Evolutionary conservation across 2,113 vertebrate genomes (phyloP).

Genomic region (Vanacampus margaritifer): DNA sequence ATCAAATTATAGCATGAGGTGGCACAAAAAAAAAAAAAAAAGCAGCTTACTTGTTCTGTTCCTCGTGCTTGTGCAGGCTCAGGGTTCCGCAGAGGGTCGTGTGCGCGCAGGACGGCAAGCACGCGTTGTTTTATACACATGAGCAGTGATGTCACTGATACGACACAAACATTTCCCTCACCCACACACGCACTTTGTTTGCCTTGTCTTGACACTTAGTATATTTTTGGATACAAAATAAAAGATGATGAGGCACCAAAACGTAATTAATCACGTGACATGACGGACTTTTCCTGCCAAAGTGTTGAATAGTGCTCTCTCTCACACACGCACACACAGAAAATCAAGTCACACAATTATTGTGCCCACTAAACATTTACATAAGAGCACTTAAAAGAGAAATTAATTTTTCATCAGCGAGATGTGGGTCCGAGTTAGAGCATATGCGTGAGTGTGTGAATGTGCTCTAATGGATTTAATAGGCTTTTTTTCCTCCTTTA

Average conservation of each 20-base stretch:
- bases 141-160: neutral
- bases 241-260: neutral
- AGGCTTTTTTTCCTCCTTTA: neutral
- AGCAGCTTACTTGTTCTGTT: neutral
- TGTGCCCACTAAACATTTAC: conserved; percentile 4
- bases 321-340: neutral
- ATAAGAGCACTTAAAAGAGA: conserved; percentile 1
- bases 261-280: neutral
- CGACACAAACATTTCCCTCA: neutral
- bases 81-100: neutral
- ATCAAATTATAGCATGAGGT: neutral
- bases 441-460: neutral
- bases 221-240: neutral
- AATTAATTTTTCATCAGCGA: neutral
- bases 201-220: neutral
- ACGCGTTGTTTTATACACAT: neutral
- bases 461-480: neutral
- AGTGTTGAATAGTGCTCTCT: neutral
- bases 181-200: neutral
- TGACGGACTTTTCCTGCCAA: neutral
- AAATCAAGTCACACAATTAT: conserved; percentile 1
- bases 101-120: neutral
- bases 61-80: neutral
- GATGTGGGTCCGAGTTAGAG: neutral
- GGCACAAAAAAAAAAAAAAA: neutral